A percentile compares a stretch with the other conserved stretches of the same genome.
phyloP scores from a whole-genome alignment of 2,113 vertebrate genomes.

The Pygathrix nemaeus region DNA sequence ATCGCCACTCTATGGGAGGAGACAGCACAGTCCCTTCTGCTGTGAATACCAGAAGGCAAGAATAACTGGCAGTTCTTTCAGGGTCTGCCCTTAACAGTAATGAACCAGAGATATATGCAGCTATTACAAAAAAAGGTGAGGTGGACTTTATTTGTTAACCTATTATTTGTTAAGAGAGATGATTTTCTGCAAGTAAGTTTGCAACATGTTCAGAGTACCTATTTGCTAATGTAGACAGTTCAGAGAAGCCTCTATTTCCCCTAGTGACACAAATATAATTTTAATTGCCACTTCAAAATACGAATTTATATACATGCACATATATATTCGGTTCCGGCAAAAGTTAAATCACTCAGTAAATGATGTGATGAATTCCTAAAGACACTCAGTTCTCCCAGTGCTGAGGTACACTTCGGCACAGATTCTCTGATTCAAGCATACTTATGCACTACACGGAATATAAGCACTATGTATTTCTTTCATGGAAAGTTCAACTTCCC shows the following conservation, averaged over 20 bases:
- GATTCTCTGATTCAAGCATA: not conserved
- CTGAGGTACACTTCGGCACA: accelerated
- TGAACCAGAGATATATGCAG: not conserved
- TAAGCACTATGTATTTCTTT: not conserved
- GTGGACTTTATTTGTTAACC: not conserved
- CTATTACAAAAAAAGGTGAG: not conserved
- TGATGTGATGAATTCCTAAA: not conserved
- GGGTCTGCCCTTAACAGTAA: not conserved
- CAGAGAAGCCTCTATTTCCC: not conserved
- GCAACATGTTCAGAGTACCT: not conserved
- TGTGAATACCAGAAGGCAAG: not conserved
- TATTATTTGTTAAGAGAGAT: not conserved
- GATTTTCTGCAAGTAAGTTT: not conserved
- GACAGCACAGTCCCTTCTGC: not conserved
- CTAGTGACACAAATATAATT: not conserved
- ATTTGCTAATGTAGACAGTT: not conserved
- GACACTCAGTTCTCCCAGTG: not conserved
- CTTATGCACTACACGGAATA: accelerated
- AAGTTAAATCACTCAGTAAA: not conserved
- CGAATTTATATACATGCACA: not conserved
- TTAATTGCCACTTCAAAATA: not conserved
- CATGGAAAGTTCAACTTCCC: not conserved
- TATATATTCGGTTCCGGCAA: not conserved
- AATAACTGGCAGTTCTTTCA: not conserved
- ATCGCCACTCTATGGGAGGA: not conserved